phyloP scores from a whole-genome alignment of 2,113 vertebrate species.

The Emberiza fucata region DNA sequence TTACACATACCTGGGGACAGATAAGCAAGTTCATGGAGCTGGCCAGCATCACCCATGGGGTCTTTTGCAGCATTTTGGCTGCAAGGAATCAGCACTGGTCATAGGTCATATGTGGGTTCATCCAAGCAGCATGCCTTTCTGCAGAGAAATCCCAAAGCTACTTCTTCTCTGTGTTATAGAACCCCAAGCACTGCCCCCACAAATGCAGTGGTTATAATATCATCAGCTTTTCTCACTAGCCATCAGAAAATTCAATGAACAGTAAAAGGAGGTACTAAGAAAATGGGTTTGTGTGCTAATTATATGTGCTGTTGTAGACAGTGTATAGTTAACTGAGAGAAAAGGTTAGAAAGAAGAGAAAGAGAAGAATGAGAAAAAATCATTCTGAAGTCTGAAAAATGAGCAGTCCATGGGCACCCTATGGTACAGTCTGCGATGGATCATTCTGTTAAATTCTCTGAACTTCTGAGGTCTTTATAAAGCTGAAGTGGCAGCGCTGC shows the following conservation, averaged over 20 bases:
- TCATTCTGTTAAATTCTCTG: background rate
- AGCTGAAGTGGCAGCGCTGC: background rate
- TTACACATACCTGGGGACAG: background rate
- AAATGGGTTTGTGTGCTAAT: background rate
- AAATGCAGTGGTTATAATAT: background rate
- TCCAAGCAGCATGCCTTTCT: background rate
- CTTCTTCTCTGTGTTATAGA: background rate
- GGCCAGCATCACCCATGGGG: rapidly evolving
- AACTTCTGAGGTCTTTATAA: background rate
- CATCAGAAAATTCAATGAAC: background rate
- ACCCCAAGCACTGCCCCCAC: background rate
- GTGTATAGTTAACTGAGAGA: background rate
- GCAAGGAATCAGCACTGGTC: background rate
- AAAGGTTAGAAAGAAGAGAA: background rate
- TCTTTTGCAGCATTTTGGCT: background rate
- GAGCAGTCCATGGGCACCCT: rapidly evolving
- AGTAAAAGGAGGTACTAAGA: background rate
- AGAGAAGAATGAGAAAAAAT: background rate
- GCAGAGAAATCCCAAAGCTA: background rate
- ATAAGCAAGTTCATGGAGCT: background rate
- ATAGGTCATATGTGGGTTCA: rapidly evolving
- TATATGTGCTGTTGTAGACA: background rate
- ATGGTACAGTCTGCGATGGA: background rate
- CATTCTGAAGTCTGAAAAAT: background rate
- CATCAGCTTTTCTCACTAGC: background rate